Evolutionary conservation across 1,140 invertebrate species (phyloP).

Genomic region (Proctacanthus coquilletti): DNA sequence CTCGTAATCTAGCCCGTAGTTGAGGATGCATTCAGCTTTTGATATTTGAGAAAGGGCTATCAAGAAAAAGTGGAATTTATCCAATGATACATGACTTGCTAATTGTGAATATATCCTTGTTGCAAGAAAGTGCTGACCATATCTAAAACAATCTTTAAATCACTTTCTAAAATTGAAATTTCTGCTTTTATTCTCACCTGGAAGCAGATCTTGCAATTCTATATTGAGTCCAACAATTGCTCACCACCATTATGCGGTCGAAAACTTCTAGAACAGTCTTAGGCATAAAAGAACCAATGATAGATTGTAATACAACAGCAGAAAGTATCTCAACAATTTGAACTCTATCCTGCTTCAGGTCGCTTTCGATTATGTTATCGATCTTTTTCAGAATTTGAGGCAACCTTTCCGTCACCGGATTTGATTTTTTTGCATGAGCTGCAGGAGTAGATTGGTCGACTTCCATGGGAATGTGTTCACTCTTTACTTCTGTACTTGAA

Average conservation of each 20-base stretch:
- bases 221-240: conserved; percentile 72
- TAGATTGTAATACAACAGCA: conserved; percentile 56
- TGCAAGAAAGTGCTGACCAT: conserved; percentile 65
- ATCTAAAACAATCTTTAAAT: conserved; percentile 43
- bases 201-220: conserved; percentile 72
- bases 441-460: conserved; percentile 5
- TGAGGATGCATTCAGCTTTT: conserved; percentile 41
- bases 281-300: conserved; percentile 38
- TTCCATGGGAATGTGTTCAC: background rate
- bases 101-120: conserved; percentile 47
- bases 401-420: conserved; percentile 19
- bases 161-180: background rate
- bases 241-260: conserved; percentile 37
- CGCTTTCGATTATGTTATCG: conserved; percentile 16
- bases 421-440: conserved; percentile 4
- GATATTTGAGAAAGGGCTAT: conserved; percentile 57
- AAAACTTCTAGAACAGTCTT: conserved; percentile 43
- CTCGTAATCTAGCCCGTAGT: conserved; percentile 26
- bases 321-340: conserved; percentile 23
- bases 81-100: conserved; percentile 64
- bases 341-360: conserved; percentile 11
- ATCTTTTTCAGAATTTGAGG: conserved; percentile 24
- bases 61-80: conserved; percentile 83
- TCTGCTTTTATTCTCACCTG: conserved; percentile 33
- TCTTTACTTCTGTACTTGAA: conserved; percentile 3